These are phyloP conservation scores for Hippoglossus stenolepis DNA, from an alignment of 2,113 vertebrate genomes.

Conservation along the genomic window DNA sequence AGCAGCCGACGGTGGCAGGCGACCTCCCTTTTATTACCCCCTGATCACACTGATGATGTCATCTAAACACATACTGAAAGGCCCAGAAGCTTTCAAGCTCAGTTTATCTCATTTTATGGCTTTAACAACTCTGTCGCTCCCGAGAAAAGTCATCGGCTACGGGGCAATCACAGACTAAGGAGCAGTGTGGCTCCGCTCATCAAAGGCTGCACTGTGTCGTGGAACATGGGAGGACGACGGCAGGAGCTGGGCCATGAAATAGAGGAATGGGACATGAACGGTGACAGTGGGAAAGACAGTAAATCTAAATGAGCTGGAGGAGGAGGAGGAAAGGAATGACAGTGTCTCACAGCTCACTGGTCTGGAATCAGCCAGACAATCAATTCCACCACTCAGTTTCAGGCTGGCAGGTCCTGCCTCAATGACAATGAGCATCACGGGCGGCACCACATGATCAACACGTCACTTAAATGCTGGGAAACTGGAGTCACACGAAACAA, in stretches of 20 bases:
- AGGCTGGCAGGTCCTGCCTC: constrained; percentile 44
- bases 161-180: constrained; percentile 17
- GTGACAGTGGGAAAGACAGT: constrained; percentile 44
- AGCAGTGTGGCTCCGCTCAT: constrained; percentile 27
- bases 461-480: constrained; percentile 7
- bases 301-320: constrained; percentile 43
- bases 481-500: constrained; percentile 7
- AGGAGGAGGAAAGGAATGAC: constrained; percentile 20
- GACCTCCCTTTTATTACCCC: constrained; percentile 69
- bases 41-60: constrained; percentile 68
- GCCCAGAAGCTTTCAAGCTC: constrained; percentile 58
- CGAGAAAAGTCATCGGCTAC: constrained; percentile 46
- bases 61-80: constrained; percentile 55
- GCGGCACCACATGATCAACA: constrained; percentile 22
- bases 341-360: constrained; percentile 61
- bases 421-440: constrained; percentile 14
- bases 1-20: constrained; percentile 53
- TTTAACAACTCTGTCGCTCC: constrained; percentile 39
- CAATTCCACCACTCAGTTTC: constrained; percentile 57
- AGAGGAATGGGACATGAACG: constrained; percentile 28
- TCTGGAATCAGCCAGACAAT: constrained; percentile 68
- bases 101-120: constrained; percentile 68
- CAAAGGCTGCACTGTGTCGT: constrained; percentile 37
- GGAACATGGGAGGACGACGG: constrained; percentile 20
- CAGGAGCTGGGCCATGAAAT: constrained; percentile 13